Conservation (phyloP, 2,113 vertebrate species). For the Anolis carolinensis region DNA sequence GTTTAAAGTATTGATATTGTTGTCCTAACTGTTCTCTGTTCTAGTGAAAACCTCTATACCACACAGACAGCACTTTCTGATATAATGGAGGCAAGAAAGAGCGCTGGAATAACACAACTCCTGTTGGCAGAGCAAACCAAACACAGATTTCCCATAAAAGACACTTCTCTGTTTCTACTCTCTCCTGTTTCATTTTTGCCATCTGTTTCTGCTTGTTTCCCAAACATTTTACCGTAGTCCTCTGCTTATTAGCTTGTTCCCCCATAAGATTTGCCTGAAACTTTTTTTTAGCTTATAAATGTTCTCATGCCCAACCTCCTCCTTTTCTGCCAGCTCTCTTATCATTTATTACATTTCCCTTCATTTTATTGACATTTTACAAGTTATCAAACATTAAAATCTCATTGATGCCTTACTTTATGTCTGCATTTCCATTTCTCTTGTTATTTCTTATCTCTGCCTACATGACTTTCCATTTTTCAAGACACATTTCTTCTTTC, state of each 20-base stretch:
- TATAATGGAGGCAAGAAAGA: neutral
- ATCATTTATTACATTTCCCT: neutral
- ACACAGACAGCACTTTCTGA: neutral
- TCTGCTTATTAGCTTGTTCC: neutral
- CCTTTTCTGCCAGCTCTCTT: neutral
- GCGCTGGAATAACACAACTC: neutral
- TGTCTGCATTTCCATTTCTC: neutral
- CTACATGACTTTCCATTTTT: neutral
- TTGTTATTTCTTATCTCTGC: slow-evolving; percentile 6
- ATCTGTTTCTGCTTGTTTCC: neutral
- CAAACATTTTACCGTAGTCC: neutral
- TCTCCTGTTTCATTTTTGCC: neutral
- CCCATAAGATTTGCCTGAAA: neutral
- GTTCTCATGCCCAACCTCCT: neutral
- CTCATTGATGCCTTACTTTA: neutral
- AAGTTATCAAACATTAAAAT: slow-evolving; percentile 11
- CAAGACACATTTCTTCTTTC: neutral
- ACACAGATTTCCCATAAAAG: neutral
- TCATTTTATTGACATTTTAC: neutral
- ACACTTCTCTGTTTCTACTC: neutral
- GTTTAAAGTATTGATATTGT: no score
- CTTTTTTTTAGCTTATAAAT: neutral
- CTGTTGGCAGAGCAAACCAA: neutral
- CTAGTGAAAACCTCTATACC: neutral
- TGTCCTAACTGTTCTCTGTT: neutral